A percentile compares a stretch with the other conserved stretches of the same genome.
Evolutionary conservation across 2,797 vertebrate genomes (phyloP).

Genomic region (Epinephelus coioides): DNA sequence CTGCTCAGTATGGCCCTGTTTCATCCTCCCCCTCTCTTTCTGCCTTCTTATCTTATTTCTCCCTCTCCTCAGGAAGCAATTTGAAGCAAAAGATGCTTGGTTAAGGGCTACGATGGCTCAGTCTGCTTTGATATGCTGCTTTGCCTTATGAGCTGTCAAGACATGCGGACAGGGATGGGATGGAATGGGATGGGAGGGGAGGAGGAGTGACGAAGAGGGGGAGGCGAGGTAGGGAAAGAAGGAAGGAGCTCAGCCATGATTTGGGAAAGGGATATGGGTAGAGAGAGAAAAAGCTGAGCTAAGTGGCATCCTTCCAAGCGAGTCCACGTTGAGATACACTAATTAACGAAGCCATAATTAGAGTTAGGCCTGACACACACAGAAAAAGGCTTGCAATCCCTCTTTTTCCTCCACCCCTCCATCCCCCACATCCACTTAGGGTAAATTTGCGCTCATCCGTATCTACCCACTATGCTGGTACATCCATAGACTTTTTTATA

Average conservation of each 20-base stretch:
- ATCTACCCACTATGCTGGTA: constrained; percentile 23
- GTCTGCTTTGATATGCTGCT: constrained; percentile 77
- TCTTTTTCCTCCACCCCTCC: constrained; percentile 10
- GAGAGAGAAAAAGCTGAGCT: constrained; percentile 67
- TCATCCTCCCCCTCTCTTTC: constrained; percentile 44
- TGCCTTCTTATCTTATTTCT: constrained; percentile 63
- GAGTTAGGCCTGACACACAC: constrained; percentile 77
- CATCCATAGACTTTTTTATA: constrained; percentile 42
- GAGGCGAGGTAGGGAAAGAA: background rate
- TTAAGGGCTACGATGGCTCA: constrained; percentile 75
- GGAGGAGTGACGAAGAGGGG: constrained; percentile 11
- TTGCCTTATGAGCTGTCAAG: constrained; percentile 83
- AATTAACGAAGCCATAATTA: constrained; percentile 86
- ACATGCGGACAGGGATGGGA: constrained; percentile 49
- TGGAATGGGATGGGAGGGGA: constrained; percentile 49
- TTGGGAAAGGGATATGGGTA: constrained; percentile 38
- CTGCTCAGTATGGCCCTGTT: constrained; percentile 33
- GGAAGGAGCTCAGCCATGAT: constrained; percentile 46
- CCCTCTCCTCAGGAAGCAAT: constrained; percentile 75
- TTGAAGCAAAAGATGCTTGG: constrained; percentile 78
- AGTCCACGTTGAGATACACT: constrained; percentile 76
- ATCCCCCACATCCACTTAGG: constrained; percentile 40
- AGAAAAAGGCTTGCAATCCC: constrained; percentile 64
- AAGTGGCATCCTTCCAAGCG: constrained; percentile 76
- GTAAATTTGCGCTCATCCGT: constrained; percentile 53